These are phyloP conservation scores for Babylonia areolata DNA, from an alignment of 1,140 invertebrate species.

Conservation along the genomic window DNA sequence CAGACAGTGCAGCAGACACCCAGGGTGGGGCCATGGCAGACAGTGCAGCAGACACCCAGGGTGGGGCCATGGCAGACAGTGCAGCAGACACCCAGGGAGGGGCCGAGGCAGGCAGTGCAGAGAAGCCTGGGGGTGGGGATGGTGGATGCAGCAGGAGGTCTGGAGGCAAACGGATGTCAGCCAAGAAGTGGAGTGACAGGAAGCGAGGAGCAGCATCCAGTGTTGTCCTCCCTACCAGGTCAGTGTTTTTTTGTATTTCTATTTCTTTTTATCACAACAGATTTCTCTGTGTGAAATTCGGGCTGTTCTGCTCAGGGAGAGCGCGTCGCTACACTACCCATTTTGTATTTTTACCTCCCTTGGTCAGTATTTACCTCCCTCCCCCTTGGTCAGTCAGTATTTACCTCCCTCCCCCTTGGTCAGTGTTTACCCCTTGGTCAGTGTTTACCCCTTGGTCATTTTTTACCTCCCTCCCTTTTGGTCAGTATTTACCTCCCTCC, in stretches of 20 bases:
- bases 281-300: constrained; percentile 9
- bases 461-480: neutral
- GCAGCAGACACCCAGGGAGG: neutral
- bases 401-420: neutral
- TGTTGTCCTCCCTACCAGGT: neutral
- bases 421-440: neutral
- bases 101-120: neutral
- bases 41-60: too few relatives aligned
- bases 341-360: neutral
- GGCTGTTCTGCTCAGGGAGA: too few relatives aligned
- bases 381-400: neutral
- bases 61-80: neutral
- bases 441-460: neutral
- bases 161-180: neutral
- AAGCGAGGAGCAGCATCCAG: neutral
- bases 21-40: too few relatives aligned
- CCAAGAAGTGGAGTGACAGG: neutral
- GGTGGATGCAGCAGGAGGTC: too few relatives aligned
- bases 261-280: neutral
- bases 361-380: neutral
- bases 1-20: too few relatives aligned
- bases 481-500: too few relatives aligned
- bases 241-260: neutral
- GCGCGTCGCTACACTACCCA: too few relatives aligned
- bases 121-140: neutral